phyloP scores from a whole-genome alignment of 2,797 vertebrate species.

The Coluber constrictor region DNA sequence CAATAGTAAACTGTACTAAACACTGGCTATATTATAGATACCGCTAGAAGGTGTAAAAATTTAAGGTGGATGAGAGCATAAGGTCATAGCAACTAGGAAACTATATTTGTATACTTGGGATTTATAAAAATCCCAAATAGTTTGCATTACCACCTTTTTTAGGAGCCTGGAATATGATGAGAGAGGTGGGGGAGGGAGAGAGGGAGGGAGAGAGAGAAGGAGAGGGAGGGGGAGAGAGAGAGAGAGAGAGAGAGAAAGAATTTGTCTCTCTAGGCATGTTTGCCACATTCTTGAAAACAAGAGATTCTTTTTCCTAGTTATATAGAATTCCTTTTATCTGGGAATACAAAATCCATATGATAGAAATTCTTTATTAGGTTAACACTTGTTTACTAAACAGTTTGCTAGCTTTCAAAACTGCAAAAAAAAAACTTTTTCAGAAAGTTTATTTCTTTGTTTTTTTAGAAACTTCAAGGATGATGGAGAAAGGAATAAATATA shows the following conservation, averaged over 20 bases:
- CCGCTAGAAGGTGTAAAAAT: neutral
- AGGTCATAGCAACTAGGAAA: neutral
- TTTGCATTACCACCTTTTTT: too few species aligned
- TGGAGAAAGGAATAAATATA: neutral
- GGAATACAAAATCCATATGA: neutral
- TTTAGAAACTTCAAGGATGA: neutral
- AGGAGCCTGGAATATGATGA: too few species aligned
- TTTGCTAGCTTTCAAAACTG: neutral
- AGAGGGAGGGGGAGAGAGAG: too few species aligned
- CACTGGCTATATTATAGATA: neutral
- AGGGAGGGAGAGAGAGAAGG: neutral
- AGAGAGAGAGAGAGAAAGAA: neutral
- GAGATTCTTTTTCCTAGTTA: neutral
- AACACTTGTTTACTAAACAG: neutral
- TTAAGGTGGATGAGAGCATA: neutral
- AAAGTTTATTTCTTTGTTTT: neutral
- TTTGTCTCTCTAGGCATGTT: neutral
- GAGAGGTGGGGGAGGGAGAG: neutral
- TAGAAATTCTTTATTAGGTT: neutral
- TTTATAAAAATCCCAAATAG: too few species aligned
- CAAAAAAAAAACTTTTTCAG: neutral
- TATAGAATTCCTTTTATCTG: neutral
- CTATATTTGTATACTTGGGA: too few species aligned
- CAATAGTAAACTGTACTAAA: neutral
- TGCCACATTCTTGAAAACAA: neutral